Evolutionary conservation across 2,888 invertebrate species (phyloP).

Genomic region (Lepidocyrtoides sp.): DNA sequence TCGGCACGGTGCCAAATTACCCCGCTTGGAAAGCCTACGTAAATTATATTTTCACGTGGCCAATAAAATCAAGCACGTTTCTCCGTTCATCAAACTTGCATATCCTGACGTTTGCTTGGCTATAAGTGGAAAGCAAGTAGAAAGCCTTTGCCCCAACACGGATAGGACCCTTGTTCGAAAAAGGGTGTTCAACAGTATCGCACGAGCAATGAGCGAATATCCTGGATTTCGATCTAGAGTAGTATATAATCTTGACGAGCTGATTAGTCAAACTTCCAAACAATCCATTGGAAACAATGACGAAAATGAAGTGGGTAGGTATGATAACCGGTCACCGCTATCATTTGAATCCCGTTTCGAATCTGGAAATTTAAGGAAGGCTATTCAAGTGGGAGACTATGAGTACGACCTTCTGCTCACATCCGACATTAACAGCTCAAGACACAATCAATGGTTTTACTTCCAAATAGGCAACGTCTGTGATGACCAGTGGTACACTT

Average conservation of each 20-base stretch:
- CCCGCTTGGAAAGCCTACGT: constrained; percentile 69
- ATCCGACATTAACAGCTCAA: constrained; percentile 93
- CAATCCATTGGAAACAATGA: constrained; percentile 87
- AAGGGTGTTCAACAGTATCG: constrained; percentile 88
- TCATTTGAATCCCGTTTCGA: constrained; percentile 95
- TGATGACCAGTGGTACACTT: constrained; percentile 91
- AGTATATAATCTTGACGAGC: constrained; percentile 91
- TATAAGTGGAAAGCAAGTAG: constrained; percentile 70
- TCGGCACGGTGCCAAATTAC: constrained; percentile 74
- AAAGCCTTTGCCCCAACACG: constrained; percentile 67
- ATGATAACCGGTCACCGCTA: constrained; percentile 87
- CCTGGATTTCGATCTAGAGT: constrained; percentile 87
- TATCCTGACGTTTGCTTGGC: constrained; percentile 91
- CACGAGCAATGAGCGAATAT: constrained; percentile 89
- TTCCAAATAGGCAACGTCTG: constrained; percentile 94
- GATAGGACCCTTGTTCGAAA: constrained; percentile 86
- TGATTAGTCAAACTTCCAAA: constrained; percentile 85
- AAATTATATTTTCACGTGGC: constrained; percentile 88
- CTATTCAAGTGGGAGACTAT: constrained; percentile 91
- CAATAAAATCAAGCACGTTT: constrained; percentile 89
- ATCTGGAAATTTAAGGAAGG: constrained; percentile 94
- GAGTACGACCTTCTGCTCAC: constrained; percentile 95
- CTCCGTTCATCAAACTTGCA: constrained; percentile 91
- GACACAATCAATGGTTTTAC: constrained; percentile 96
- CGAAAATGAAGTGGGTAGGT: constrained; percentile 87